Evolutionary conservation across 2,888 invertebrate genomes (phyloP).

Genomic region (Drosophila maculinotata): DNA sequence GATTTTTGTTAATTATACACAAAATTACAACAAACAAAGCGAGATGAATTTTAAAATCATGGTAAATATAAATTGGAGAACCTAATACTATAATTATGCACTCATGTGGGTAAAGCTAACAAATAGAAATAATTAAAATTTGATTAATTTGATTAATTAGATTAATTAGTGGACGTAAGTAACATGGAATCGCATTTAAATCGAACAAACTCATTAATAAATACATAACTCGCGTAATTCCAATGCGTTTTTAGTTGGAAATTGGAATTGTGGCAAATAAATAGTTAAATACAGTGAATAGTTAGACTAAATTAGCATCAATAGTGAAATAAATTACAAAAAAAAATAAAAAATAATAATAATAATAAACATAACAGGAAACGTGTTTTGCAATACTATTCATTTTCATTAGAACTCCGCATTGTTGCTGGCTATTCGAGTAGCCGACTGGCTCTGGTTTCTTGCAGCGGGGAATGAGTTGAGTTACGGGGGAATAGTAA

Average conservation of each 20-base stretch:
- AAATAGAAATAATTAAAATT: constrained; percentile 34
- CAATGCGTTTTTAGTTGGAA: constrained; percentile 36
- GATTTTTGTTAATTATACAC: constrained; percentile 40
- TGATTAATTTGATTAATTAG: constrained; percentile 18
- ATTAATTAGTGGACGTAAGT: constrained; percentile 76
- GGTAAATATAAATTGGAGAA: constrained; percentile 13
- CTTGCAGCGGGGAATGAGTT: constrained; percentile 63
- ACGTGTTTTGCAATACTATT: constrained; percentile 70
- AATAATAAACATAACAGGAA: constrained; percentile 65
- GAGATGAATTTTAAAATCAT: constrained; percentile 24
- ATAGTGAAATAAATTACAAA: constrained; percentile 68
- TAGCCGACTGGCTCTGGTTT: constrained; percentile 34
- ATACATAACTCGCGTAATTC: constrained; percentile 51
- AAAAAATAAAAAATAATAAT: constrained; percentile 10
- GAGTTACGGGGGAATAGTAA: constrained; percentile 42
- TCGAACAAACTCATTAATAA: constrained; percentile 47
- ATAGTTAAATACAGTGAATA: constrained; percentile 67
- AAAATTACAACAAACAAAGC: constrained; percentile 39
- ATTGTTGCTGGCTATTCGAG: constrained; percentile 32
- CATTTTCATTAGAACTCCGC: constrained; percentile 64
- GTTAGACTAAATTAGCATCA: constrained; percentile 65
- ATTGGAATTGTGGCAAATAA: constrained; percentile 65
- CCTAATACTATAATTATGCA: constrained; percentile 21
- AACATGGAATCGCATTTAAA: constrained; percentile 67
- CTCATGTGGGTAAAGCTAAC: constrained; percentile 26